phyloP scores from a whole-genome alignment of 2,888 invertebrate genomes.

The Andrena fulva region DNA sequence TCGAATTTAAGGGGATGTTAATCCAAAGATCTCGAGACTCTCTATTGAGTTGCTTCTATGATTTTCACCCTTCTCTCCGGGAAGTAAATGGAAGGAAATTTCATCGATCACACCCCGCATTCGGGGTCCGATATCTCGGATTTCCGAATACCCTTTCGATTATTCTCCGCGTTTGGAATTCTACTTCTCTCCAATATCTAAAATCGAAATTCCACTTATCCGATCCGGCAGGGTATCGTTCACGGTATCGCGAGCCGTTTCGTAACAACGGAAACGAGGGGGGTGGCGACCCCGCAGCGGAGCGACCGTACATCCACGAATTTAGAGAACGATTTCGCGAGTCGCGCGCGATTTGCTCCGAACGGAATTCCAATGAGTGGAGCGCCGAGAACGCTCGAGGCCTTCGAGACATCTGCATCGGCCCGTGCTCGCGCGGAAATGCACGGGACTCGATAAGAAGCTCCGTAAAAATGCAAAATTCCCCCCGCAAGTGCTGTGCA shows the following conservation, averaged over 20 bases:
- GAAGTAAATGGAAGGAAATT: not conserved
- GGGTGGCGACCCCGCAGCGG: not conserved
- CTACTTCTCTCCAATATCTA: no score
- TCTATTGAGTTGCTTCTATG: no score
- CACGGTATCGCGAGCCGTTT: slow-evolving; percentile 2
- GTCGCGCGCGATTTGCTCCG: slow-evolving; percentile 28
- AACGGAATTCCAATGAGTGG: slow-evolving; percentile 44
- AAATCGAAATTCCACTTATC: slow-evolving; percentile 1
- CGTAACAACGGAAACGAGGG: not conserved
- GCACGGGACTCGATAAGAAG: slow-evolving; percentile 15
- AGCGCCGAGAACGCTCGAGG: not conserved
- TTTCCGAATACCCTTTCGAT: no score
- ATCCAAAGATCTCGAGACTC: no score
- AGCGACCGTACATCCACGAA: slow-evolving; percentile 5
- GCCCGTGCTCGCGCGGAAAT: not conserved
- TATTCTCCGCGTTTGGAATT: no score
- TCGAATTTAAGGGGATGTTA: no score
- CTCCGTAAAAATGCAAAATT: slow-evolving; percentile 15
- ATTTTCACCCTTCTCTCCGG: not conserved
- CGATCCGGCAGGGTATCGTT: not conserved
- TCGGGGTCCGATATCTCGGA: no score
- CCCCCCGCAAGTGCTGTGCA: not conserved
- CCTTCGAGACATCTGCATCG: not conserved
- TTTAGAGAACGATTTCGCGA: slow-evolving; percentile 27
- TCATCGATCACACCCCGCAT: no score